phyloP scores from a whole-genome alignment of 2,113 vertebrate species.

The Paramormyrops kingsleyae region DNA sequence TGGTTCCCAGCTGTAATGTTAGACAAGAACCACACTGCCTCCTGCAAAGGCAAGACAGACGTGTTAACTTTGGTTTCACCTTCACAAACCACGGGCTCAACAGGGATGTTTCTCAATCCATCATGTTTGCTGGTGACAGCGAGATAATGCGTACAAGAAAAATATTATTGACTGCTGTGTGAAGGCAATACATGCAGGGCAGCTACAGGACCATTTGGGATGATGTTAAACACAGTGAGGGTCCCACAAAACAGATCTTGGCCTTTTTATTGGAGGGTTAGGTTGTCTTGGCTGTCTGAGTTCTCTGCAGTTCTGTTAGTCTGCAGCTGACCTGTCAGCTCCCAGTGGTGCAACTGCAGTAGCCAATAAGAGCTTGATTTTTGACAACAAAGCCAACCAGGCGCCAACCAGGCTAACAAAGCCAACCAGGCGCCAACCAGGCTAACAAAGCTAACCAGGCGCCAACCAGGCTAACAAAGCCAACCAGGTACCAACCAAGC shows the following conservation, averaged over 20 bases:
- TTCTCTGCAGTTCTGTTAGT: neutral
- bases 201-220: neutral
- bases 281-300: neutral
- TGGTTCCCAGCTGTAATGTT: constrained; percentile 99
- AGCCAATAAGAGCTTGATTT: neutral
- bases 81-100: neutral
- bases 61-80: neutral
- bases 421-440: no score
- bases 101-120: neutral
- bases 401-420: no score
- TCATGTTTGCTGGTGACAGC: neutral
- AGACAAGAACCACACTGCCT: constrained; percentile 99
- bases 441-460: no score
- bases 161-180: neutral
- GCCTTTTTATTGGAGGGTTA: neutral
- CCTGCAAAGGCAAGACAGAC: constrained; percentile 58
- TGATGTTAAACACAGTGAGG: neutral
- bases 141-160: neutral
- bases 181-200: neutral
- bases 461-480: no score
- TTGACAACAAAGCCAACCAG: neutral
- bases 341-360: neutral
- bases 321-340: neutral
- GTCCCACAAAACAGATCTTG: neutral
- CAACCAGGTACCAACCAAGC: no score